These are phyloP conservation scores for Dryomyza anilis DNA, from an alignment of 2,888 invertebrate genomes.

Conservation along the genomic window DNA sequence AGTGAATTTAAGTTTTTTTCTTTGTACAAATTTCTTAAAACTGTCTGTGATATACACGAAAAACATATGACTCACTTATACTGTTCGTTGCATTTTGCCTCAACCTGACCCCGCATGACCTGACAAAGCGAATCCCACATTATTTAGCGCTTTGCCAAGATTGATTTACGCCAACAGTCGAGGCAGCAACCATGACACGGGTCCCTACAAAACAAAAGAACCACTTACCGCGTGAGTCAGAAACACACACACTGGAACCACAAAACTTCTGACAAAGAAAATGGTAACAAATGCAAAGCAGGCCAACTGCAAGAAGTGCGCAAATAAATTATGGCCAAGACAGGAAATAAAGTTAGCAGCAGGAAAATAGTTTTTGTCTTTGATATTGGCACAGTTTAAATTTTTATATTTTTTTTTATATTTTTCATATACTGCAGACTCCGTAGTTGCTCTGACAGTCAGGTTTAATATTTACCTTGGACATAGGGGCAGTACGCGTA, in stretches of 20 bases:
- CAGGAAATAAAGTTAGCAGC: constrained; percentile 1
- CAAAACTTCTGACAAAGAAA: not conserved
- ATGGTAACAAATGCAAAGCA: not conserved
- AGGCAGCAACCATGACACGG: not conserved
- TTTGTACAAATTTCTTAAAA: too few relatives aligned
- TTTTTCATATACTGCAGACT: not conserved
- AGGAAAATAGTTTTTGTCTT: not conserved
- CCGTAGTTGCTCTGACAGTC: too few relatives aligned
- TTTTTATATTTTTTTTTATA: not conserved
- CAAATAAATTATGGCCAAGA: not conserved
- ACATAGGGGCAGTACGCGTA: too few relatives aligned
- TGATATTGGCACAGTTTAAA: not conserved
- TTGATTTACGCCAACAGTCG: not conserved
- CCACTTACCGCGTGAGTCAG: not conserved
- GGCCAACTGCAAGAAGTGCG: not conserved
- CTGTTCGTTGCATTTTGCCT: not conserved
- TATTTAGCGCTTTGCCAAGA: not conserved
- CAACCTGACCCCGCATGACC: not conserved
- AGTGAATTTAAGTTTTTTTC: too few relatives aligned
- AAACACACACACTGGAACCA: not conserved
- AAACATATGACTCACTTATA: too few relatives aligned
- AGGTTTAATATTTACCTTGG: too few relatives aligned
- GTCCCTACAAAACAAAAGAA: not conserved
- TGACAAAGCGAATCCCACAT: constrained; percentile 13
- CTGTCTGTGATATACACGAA: too few relatives aligned